Percentiles rank a stretch among this genome's conserved stretches.
phyloP scores from a whole-genome alignment of 2,888 invertebrate species.

The Nemapogon koenigi region DNA sequence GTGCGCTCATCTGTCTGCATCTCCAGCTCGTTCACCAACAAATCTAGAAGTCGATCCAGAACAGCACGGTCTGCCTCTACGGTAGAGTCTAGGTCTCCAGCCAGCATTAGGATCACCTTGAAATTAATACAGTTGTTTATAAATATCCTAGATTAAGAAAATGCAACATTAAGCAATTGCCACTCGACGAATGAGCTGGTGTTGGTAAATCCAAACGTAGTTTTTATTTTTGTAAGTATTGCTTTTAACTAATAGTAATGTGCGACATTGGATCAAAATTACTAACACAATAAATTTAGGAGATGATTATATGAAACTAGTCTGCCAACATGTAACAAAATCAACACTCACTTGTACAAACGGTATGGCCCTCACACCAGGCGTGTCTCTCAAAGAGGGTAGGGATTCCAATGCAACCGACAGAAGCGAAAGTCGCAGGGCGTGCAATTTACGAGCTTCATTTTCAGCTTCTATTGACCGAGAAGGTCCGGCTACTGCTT shows the following conservation, averaged over 20 bases:
- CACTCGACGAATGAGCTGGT: too few relatives aligned
- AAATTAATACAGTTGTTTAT: too few relatives aligned
- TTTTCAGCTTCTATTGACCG: slow-evolving; percentile 44
- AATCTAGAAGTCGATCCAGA: slow-evolving; percentile 75
- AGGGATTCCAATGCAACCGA: slow-evolving; percentile 80
- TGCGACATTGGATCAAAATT: too few relatives aligned
- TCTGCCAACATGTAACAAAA: too few relatives aligned
- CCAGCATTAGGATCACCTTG: slow-evolving; percentile 87
- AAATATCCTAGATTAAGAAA: too few relatives aligned
- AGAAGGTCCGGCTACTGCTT: slow-evolving; percentile 27
- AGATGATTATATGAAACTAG: too few relatives aligned
- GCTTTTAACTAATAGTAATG: too few relatives aligned
- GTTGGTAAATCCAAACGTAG: too few relatives aligned
- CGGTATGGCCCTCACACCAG: slow-evolving; percentile 87
- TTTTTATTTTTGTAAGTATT: too few relatives aligned
- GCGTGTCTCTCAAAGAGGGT: slow-evolving; percentile 75
- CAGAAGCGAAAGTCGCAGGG: slow-evolving; percentile 72
- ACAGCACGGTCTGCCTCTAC: slow-evolving; percentile 81
- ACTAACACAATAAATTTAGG: too few relatives aligned
- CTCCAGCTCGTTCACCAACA: slow-evolving; percentile 75
- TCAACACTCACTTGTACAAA: slow-evolving; percentile 77
- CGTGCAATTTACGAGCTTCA: slow-evolving; percentile 67
- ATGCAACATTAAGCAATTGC: too few relatives aligned
- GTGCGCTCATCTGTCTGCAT: slow-evolving; percentile 60
- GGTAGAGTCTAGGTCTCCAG: slow-evolving; percentile 86